Evolutionary conservation across 2,888 invertebrate species (phyloP).

Genomic region (Apotomis betuletana): DNA sequence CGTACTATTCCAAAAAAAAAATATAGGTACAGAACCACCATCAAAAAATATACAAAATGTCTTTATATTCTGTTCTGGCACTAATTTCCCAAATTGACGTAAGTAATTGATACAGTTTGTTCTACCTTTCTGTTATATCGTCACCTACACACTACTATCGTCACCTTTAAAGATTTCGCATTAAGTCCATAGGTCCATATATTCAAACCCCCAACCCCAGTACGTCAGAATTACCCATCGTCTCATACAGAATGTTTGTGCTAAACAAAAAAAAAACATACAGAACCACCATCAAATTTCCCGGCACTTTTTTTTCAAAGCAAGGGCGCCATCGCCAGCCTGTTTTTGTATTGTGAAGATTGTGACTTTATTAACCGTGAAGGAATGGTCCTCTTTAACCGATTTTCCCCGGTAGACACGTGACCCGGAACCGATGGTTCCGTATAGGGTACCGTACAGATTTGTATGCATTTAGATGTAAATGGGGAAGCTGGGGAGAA

Average conservation of each 20-base stretch:
- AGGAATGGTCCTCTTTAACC: slow-evolving; percentile 77
- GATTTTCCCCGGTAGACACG: slow-evolving; percentile 85
- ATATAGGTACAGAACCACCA: no score
- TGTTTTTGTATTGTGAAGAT: slow-evolving; percentile 79
- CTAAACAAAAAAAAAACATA: not conserved
- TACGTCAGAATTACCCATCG: no score
- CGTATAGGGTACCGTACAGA: slow-evolving; percentile 65
- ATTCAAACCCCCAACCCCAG: no score
- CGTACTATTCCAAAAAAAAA: no score
- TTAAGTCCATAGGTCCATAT: no score
- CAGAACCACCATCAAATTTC: slow-evolving; percentile 48
- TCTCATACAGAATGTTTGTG: not conserved
- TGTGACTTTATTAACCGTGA: slow-evolving; percentile 82
- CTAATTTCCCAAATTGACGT: no score
- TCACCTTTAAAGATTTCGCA: no score
- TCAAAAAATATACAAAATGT: no score
- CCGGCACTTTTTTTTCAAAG: slow-evolving; percentile 55
- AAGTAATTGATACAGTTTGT: no score
- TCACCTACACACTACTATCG: no score
- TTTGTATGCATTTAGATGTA: slow-evolving; percentile 80
- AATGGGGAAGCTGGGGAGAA: slow-evolving; percentile 73
- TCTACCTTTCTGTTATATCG: no score
- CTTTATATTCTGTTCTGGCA: no score
- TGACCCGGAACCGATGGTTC: slow-evolving; percentile 82
- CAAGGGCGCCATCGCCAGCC: slow-evolving; percentile 68